Base-by-base conservation (phyloP, 2,797 vertebrate genomes). In the Pipistrellus kuhlii region DNA sequence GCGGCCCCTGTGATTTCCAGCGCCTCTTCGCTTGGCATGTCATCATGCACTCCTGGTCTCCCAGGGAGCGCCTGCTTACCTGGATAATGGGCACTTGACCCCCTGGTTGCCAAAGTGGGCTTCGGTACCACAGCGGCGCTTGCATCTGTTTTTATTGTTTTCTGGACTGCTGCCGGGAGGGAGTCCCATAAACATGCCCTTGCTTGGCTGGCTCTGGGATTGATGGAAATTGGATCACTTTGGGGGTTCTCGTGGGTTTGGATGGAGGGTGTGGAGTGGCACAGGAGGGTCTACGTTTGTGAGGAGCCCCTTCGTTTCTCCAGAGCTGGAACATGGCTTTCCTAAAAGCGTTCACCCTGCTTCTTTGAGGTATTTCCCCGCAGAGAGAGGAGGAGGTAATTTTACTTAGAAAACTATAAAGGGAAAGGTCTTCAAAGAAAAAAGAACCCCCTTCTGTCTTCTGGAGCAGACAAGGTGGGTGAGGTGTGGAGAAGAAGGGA, bases 1-100 rank as follows among this genome's bases (percentile, higher is more conserved):
- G 92, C 13, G 85, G 81, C 59, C 92, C 73, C 82, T 80, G 80
- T 83, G 83, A 59, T 88, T 96, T 96, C 90, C 86, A 53, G 72
- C 41, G 55, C 68, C 46, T 91, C 73, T 64, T 48, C 72, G 51
- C 88, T 90, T 94, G 91, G 94, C 96, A 85, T 91, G 76, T 57
- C 86, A 76, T 71, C 8, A 2, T 10, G 80, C 88, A 94, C 96
- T 96, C 96, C 85, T 91, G 32, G 27, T 96, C 93, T 97, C 83
- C 88, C 27, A 75, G 85, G 95, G 96, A 1, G 0, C 35, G 81
- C 93, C 62, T 85, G 59, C 96, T 97, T 96, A 91, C 93, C 95
- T 97, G 96, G 94, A 94, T 96, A 97, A 97, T 94, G 96, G 95
- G 93, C 93, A 96, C 95, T 95, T 96, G 96, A 93, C 96, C 94